Evolutionary conservation across 2,888 invertebrate genomes (phyloP), one percentile per base, ranked within the genome.

Genomic region (Coelopa pilipes): DNA sequence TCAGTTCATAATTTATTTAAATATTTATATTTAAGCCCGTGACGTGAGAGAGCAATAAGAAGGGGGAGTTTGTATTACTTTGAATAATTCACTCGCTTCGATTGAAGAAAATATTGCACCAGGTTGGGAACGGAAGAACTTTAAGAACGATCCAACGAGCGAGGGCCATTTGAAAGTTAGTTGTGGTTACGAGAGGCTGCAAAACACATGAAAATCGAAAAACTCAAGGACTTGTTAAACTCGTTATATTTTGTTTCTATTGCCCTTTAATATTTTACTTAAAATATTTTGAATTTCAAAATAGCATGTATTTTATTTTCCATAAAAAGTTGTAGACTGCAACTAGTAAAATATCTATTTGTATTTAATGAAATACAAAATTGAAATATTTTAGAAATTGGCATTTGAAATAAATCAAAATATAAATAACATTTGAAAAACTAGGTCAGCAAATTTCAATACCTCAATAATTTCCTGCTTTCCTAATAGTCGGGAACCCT

Each of bases 1-100:
- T 47, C 63, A 63, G 63, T 63, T 63, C 46, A 63, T 63, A 63
- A 63, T 63, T 63, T 63, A 46, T 63, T 63, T 17, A 63, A 63
- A 63, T 17, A 46, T 63, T 63, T 46, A 63, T 46, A 34, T 34
- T 34, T 4, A 34, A 34, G 34, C 2, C 34, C 34, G 34, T 7
- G 7, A 34, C 34, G 34, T 34, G 34, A 34, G 34, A 34, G 34
- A 4, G 34, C 2, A 34, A 34, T 34, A 7, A 34, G 34, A 34
- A 4, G 34, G 34, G 34, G 34, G 2, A 34, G 57, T 59, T 9
- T 59, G n/a, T 55, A 4, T 55, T 15, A 15, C 17, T 47, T 46
- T 63, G 60, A 53, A 53, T 53, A n/a, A 53, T 53, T 53, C 53
- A 53, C 10, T n/a, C n/a, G 53, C n/a, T n/a, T 53, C 7, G 34